These are phyloP conservation scores for Ceratosolen solmsi DNA, from an alignment of 1,140 invertebrate species.

Conservation along the genomic window DNA sequence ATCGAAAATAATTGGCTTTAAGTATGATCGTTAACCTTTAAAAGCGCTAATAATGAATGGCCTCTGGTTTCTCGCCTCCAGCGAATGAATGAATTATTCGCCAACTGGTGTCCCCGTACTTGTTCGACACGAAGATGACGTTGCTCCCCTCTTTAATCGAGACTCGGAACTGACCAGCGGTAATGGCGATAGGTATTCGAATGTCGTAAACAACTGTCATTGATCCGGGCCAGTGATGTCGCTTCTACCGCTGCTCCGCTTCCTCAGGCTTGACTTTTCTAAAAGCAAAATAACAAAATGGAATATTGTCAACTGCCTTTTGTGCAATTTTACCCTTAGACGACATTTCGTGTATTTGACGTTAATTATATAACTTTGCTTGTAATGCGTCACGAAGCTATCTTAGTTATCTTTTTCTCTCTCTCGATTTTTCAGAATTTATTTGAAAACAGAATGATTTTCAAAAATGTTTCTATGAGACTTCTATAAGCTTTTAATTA, in stretches of 20 bases:
- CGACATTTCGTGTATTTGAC: background rate
- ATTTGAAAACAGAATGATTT: too few relatives aligned
- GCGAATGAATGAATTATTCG: too few relatives aligned
- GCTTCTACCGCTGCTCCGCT: background rate
- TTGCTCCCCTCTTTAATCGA: background rate
- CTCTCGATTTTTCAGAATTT: too few relatives aligned
- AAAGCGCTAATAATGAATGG: background rate
- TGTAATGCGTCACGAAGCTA: too few relatives aligned
- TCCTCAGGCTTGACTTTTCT: too few relatives aligned
- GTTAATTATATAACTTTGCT: too few relatives aligned
- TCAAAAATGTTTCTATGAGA: too few relatives aligned
- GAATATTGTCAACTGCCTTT: background rate
- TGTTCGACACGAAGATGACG: background rate
- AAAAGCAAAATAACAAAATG: background rate
- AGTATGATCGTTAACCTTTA: background rate
- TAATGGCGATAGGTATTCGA: background rate
- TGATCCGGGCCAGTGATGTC: background rate
- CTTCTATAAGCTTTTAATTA: too few relatives aligned
- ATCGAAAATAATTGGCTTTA: background rate
- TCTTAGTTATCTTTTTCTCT: too few relatives aligned
- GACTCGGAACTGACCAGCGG: background rate
- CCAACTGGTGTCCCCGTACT: background rate
- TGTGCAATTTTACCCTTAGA: background rate
- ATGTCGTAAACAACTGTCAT: constrained; percentile 13
- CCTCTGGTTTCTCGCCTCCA: too few relatives aligned